Percentiles rank a stretch among this genome's conserved stretches.
Conservation (phyloP, 2,888 invertebrate species). For the Pelosia muscerda region DNA sequence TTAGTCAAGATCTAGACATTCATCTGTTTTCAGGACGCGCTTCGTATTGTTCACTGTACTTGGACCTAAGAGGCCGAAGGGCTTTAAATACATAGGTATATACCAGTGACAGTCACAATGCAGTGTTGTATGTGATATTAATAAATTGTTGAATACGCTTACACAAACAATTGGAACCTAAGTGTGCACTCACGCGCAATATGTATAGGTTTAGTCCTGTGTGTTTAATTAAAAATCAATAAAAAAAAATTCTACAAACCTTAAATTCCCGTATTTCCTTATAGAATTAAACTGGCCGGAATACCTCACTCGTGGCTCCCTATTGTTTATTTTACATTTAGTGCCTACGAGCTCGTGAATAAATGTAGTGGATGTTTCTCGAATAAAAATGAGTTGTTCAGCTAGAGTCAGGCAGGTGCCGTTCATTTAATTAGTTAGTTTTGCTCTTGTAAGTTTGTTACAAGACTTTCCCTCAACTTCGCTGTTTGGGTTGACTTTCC, state of each 20-base stretch:
- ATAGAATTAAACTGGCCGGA: slow-evolving; percentile 4
- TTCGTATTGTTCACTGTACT: too few species aligned
- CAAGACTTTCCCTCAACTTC: slow-evolving; percentile 42
- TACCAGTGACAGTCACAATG: too few species aligned
- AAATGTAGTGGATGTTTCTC: slow-evolving; percentile 37
- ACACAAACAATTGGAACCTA: not conserved
- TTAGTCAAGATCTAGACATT: slow-evolving; percentile 4
- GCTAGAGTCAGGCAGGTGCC: slow-evolving; percentile 39
- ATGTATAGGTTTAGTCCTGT: not conserved
- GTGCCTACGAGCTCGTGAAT: slow-evolving; percentile 33
- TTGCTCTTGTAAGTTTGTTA: slow-evolving; percentile 44
- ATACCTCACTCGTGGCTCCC: not conserved
- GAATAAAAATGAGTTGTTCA: slow-evolving; percentile 35
- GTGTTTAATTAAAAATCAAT: not conserved
- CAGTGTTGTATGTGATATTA: not conserved
- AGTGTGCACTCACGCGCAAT: not conserved
- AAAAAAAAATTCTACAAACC: not conserved
- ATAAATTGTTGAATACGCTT: not conserved
- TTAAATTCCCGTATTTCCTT: slow-evolving; percentile 6
- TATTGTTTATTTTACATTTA: slow-evolving; percentile 30
- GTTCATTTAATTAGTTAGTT: slow-evolving; percentile 51
- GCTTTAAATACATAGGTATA: too few species aligned
- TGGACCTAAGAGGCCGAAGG: too few species aligned
- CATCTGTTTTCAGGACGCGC: not conserved
- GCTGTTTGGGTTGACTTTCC: slow-evolving; percentile 26